Evolutionary conservation across 2,113 vertebrate species (phyloP).

Genomic region (Numenius arquata): DNA sequence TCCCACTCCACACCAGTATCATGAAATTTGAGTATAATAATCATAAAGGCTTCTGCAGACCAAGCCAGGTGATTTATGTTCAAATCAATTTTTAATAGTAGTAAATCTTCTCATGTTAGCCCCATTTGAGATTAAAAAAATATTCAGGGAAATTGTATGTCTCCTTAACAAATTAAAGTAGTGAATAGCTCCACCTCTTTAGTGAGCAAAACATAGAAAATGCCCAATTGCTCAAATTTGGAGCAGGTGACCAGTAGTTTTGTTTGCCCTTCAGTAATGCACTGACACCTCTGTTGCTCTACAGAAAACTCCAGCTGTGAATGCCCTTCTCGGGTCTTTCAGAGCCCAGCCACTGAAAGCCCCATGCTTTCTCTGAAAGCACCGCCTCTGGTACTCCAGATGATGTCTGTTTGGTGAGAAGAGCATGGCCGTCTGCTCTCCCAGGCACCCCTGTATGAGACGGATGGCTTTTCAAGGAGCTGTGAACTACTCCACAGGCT

Average conservation of each 20-base stretch:
- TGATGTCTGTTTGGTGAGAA: background rate
- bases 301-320: background rate
- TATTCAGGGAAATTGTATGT: background rate
- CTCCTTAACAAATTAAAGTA: background rate
- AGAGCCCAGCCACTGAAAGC: background rate
- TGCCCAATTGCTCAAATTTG: background rate
- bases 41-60: background rate
- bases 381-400: background rate
- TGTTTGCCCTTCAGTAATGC: background rate
- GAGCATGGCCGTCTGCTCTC: background rate
- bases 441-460: background rate
- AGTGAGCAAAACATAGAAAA: background rate
- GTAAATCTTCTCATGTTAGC: background rate
- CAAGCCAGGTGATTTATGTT: background rate
- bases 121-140: background rate
- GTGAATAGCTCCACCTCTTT: background rate
- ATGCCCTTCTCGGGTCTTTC: background rate
- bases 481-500: background rate
- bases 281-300: background rate
- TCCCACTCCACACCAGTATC: background rate
- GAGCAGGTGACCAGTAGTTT: background rate
- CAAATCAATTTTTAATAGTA: background rate
- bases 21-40: background rate
- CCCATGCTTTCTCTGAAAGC: background rate
- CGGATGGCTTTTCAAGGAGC: background rate